These are phyloP conservation scores for Cantharis nigra DNA, from an alignment of 2,888 invertebrate genomes.

Conservation along the genomic window DNA sequence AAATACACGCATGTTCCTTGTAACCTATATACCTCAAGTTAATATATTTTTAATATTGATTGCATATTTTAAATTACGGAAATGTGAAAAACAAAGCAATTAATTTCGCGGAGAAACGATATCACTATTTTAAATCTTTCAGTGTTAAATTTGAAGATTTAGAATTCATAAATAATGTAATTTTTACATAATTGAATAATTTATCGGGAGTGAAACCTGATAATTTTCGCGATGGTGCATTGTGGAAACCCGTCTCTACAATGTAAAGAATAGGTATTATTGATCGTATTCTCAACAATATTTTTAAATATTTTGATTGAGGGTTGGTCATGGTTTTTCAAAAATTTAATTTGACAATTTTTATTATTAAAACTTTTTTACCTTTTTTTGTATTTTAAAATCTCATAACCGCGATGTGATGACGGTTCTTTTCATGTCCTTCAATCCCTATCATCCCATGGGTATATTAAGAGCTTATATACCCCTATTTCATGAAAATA, in stretches of 20 bases:
- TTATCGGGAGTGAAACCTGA: too few relatives aligned
- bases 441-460: background rate
- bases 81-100: background rate
- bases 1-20: conserved; percentile 34
- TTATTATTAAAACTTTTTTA: background rate
- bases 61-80: background rate
- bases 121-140: background rate
- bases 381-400: background rate
- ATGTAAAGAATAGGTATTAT: too few relatives aligned
- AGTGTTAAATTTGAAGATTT: background rate
- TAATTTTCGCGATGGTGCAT: too few relatives aligned
- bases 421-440: background rate
- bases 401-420: background rate
- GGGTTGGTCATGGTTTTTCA: background rate
- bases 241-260: too few relatives aligned
- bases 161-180: background rate
- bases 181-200: background rate
- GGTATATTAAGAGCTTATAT: background rate
- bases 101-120: background rate
- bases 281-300: too few relatives aligned
- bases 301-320: too few relatives aligned
- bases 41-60: background rate
- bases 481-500: background rate
- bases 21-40: background rate
- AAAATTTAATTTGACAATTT: too few relatives aligned